Percentiles rank a stretch among this genome's conserved stretches.
phyloP scores from a whole-genome alignment of 2,888 invertebrate species.

The Phortica magna region DNA sequence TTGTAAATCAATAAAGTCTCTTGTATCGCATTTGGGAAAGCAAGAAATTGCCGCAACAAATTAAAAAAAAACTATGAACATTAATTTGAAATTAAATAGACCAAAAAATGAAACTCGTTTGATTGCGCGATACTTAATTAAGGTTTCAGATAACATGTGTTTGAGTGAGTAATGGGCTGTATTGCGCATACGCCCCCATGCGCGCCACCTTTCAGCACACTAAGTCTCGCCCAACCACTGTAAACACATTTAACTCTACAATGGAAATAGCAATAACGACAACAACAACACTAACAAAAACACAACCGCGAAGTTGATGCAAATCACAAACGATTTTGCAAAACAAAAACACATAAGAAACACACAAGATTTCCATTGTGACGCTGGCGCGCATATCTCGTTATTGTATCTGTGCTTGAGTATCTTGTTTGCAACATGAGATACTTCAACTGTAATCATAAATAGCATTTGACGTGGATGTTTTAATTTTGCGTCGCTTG shows the following conservation, averaged over 20 bases:
- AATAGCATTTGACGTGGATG: constrained; percentile 26
- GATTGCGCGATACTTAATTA: constrained; percentile 50
- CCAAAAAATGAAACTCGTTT: constrained; percentile 41
- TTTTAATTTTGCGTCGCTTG: background rate
- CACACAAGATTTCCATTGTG: constrained; percentile 8
- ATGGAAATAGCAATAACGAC: constrained; percentile 29
- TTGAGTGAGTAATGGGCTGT: constrained; percentile 63
- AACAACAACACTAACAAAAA: constrained; percentile 37
- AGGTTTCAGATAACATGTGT: constrained; percentile 50
- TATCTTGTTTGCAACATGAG: constrained; percentile 37
- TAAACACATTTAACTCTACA: background rate
- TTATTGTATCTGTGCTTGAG: constrained; percentile 41
- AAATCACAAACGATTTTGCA: constrained; percentile 54
- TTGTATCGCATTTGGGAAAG: background rate
- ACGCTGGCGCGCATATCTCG: constrained; percentile 14
- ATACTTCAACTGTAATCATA: constrained; percentile 39
- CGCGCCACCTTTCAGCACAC: background rate
- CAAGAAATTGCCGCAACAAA: background rate
- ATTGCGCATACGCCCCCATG: constrained; percentile 58
- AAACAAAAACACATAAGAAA: constrained; percentile 28
- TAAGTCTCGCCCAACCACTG: no score
- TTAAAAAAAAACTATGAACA: constrained; percentile 5
- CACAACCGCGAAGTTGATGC: constrained; percentile 59
- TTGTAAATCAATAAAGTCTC: background rate
- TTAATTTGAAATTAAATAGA: constrained; percentile 54